These are phyloP conservation scores for Belonocnema kinseyi DNA, from an alignment of 1,140 invertebrate species.

Conservation along the genomic window DNA sequence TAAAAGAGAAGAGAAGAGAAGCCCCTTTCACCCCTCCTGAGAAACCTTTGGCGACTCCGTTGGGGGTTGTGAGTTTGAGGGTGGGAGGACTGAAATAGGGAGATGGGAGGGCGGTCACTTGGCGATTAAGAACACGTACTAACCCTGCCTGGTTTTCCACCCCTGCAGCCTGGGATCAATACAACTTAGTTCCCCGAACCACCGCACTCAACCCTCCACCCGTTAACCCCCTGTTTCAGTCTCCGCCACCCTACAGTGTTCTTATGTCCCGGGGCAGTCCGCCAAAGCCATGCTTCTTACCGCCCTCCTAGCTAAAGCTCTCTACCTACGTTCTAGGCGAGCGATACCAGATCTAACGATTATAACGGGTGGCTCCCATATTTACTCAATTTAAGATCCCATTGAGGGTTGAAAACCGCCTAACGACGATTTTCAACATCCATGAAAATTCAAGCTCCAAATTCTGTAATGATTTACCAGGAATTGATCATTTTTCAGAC, in stretches of 20 bases:
- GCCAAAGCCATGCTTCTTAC: constrained; percentile 71
- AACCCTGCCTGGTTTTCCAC: constrained; percentile 75
- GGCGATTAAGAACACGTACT: constrained; percentile 77
- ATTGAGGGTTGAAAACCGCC: not conserved
- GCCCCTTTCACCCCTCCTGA: constrained; percentile 61
- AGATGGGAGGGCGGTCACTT: constrained; percentile 74
- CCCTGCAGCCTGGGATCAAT: constrained; percentile 75
- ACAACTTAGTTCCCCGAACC: constrained; percentile 75
- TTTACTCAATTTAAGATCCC: not conserved
- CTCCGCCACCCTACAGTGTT: constrained; percentile 66
- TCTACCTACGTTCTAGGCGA: constrained; percentile 16
- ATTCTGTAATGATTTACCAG: no score
- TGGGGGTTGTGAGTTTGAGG: constrained; percentile 48
- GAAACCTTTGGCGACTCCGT: constrained; percentile 64
- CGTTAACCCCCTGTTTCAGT: constrained; percentile 59
- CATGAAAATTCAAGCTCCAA: not conserved
- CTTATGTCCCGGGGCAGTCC: constrained; percentile 73
- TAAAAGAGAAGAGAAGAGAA: constrained; percentile 54
- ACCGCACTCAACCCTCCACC: constrained; percentile 60
- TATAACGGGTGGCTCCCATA: not conserved
- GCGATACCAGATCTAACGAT: constrained; percentile 9
- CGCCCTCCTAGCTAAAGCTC: constrained; percentile 34
- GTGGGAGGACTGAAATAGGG: constrained; percentile 60
- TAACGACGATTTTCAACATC: not conserved
- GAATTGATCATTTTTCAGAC: no score